A percentile compares a stretch with the other conserved stretches of the same genome.
phyloP scores from a whole-genome alignment of 1,140 invertebrate genomes.

The Hestina assimilis region DNA sequence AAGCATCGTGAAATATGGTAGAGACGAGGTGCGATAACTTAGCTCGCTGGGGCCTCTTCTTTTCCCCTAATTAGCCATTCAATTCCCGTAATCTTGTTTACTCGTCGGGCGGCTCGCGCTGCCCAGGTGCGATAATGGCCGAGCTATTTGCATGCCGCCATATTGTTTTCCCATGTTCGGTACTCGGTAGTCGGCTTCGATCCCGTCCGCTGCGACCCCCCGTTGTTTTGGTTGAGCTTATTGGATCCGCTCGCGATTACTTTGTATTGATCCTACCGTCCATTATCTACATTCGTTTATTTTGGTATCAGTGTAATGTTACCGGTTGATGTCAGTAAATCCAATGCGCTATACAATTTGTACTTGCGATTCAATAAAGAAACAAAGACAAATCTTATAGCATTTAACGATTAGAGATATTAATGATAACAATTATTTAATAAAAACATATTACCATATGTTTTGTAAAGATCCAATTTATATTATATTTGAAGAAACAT shows the following conservation, averaged over 20 bases:
- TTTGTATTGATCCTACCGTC: conserved; percentile 75
- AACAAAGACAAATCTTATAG: too few species aligned
- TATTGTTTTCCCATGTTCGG: conserved; percentile 75
- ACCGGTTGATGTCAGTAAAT: conserved; percentile 54
- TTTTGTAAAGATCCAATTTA: too few species aligned
- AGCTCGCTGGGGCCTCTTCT: conserved; percentile 62
- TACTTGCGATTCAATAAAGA: neutral
- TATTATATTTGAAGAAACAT: neutral
- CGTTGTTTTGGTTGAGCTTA: conserved; percentile 73
- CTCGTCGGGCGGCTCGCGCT: conserved; percentile 64
- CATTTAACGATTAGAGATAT: too few species aligned
- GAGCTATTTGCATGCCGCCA: conserved; percentile 77
- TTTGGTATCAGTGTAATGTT: conserved; percentile 69
- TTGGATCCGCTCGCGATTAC: conserved; percentile 75
- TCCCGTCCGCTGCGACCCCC: conserved; percentile 57
- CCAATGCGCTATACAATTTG: conserved; percentile 35
- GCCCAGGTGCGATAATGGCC: conserved; percentile 77
- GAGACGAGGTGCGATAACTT: conserved; percentile 69
- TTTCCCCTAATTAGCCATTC: conserved; percentile 77
- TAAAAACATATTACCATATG: too few species aligned
- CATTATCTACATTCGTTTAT: conserved; percentile 77
- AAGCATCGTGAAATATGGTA: conserved; percentile 73
- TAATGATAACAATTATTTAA: too few species aligned
- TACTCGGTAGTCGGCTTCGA: conserved; percentile 44
- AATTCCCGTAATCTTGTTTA: conserved; percentile 77